Conservation (phyloP, 2,113 vertebrate species). For the Galbula dea region DNA sequence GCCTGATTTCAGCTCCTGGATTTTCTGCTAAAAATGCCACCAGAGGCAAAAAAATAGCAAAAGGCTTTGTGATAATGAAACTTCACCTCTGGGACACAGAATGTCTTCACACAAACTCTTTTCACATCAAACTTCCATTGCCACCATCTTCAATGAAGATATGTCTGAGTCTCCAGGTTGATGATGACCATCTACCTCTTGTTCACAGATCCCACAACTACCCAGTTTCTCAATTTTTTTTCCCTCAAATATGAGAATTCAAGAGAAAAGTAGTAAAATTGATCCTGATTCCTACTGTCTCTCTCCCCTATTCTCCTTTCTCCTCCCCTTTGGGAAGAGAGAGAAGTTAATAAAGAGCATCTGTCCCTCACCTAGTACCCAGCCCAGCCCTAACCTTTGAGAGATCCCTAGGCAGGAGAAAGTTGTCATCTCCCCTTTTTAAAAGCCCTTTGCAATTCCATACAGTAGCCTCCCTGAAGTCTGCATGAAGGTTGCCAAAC, state of each 20-base stretch:
- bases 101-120: not conserved
- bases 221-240: not conserved
- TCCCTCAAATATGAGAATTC: not conserved
- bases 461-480: not conserved
- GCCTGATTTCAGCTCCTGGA: not conserved
- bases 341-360: too few relatives aligned
- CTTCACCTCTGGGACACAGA: not conserved
- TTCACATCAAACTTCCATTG: not conserved
- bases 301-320: too few relatives aligned
- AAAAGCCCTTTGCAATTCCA: not conserved
- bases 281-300: not conserved
- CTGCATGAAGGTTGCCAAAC: not conserved
- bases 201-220: not conserved
- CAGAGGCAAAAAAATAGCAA: not conserved
- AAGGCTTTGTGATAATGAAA: not conserved
- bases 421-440: not conserved
- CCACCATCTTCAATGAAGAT: not conserved
- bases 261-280: not conserved
- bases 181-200: rapidly evolving
- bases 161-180: not conserved
- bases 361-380: too few relatives aligned
- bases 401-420: not conserved
- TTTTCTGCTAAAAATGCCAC: not conserved
- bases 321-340: too few relatives aligned
- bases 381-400: too few relatives aligned